phyloP scores from a whole-genome alignment of 1,140 invertebrate species.

The Rhyacophila brunnea region DNA sequence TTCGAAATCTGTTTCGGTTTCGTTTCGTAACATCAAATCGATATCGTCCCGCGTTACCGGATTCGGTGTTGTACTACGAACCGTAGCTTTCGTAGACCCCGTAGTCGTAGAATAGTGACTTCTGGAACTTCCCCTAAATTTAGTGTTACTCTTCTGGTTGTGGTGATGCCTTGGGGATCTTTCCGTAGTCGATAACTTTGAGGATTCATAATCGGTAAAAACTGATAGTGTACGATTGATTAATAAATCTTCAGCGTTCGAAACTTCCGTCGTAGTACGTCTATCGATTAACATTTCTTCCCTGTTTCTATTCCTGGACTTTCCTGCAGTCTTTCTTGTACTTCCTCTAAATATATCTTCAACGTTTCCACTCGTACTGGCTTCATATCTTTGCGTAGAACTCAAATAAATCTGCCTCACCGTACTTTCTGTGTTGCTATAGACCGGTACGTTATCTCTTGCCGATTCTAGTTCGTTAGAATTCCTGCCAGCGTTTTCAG shows the following conservation, averaged over 20 bases:
- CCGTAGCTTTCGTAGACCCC: too few relatives aligned
- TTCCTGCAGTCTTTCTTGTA: background rate
- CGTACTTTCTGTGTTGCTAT: too few relatives aligned
- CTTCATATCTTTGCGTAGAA: too few relatives aligned
- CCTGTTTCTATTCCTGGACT: constrained; percentile 5
- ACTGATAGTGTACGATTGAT: background rate
- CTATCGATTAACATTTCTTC: background rate
- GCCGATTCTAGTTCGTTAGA: background rate
- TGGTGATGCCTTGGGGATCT: constrained; percentile 12
- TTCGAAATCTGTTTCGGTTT: constrained; percentile 16
- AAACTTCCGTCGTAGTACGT: background rate
- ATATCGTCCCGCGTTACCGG: too few relatives aligned
- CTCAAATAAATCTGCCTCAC: too few relatives aligned
- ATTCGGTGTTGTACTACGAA: too few relatives aligned
- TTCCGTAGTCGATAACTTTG: constrained; percentile 8
- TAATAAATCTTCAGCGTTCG: background rate
- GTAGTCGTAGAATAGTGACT: too few relatives aligned
- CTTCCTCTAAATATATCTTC: too few relatives aligned
- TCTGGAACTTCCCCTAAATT: too few relatives aligned
- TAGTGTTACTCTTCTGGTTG: too few relatives aligned
- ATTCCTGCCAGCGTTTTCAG: background rate
- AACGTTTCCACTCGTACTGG: too few relatives aligned
- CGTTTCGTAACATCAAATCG: background rate
- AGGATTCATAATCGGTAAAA: background rate
- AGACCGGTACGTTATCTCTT: background rate